These are phyloP conservation scores for Sialis fuliginosa DNA, from an alignment of 2,888 invertebrate species.

Conservation along the genomic window DNA sequence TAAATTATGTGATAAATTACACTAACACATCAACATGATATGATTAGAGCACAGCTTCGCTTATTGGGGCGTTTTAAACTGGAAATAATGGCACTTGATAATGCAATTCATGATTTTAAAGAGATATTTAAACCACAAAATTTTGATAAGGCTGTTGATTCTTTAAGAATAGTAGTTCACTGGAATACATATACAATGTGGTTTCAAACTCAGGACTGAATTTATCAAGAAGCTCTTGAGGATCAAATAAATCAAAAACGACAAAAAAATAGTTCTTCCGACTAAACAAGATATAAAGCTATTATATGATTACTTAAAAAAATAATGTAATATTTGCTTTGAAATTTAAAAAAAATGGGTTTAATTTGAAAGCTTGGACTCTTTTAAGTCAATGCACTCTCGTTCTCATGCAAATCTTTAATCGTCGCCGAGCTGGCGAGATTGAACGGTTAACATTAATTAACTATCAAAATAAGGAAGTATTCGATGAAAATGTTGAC, in stretches of 20 bases:
- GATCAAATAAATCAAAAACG: constrained; percentile 3
- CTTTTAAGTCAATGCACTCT: not conserved
- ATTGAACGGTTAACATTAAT: constrained; percentile 2
- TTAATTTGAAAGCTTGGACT: constrained; percentile 1
- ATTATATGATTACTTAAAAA: not conserved
- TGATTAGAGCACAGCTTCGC: constrained; percentile 8
- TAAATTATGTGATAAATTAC: constrained; percentile 7
- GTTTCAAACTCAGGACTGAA: not conserved
- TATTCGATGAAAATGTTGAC: not conserved
- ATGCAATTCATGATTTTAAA: constrained; percentile 7
- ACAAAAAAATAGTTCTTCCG: constrained; percentile 3
- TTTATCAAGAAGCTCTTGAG: constrained; percentile 2
- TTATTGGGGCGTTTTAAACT: constrained; percentile 1
- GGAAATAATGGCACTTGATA: not conserved
- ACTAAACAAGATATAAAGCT: constrained; percentile 4
- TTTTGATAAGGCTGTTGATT: constrained; percentile 5
- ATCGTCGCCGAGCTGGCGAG: constrained; percentile 3
- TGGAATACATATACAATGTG: not conserved
- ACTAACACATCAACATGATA: constrained; percentile 7
- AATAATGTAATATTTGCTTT: not conserved
- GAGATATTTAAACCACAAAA: constrained; percentile 5
- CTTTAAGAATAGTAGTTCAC: constrained; percentile 5
- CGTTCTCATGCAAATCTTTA: not conserved
- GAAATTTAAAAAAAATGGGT: constrained; percentile 1
- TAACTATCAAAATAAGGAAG: constrained; percentile 2